phyloP scores from a whole-genome alignment of 2,113 vertebrate species.

The Phylloscopus whistleri region DNA sequence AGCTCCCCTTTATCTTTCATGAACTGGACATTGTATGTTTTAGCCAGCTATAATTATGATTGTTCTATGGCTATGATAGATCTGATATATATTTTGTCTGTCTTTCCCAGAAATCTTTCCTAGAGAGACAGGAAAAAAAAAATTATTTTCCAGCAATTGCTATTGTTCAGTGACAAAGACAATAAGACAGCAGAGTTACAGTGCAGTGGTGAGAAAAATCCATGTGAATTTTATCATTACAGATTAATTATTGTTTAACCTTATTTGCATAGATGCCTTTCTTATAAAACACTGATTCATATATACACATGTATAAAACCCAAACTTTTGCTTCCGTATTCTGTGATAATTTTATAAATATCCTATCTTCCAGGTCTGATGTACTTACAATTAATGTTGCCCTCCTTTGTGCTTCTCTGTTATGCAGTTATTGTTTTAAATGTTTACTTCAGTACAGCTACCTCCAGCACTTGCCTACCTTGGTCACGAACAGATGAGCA shows the following conservation, averaged over 20 bases:
- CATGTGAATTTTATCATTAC: neutral
- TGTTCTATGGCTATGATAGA: fast-evolving
- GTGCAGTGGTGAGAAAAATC: neutral
- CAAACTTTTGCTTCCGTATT: neutral
- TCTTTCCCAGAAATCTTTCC: neutral
- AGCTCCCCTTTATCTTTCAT: neutral
- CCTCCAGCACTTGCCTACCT: neutral
- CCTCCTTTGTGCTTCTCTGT: neutral
- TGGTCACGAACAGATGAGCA: neutral
- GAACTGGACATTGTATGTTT: neutral
- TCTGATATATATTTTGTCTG: neutral
- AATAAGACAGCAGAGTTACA: neutral
- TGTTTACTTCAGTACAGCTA: neutral
- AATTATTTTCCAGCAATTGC: neutral
- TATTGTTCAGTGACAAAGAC: neutral
- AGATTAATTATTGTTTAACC: neutral
- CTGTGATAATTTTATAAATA: neutral
- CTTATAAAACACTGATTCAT: neutral
- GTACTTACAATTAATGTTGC: neutral
- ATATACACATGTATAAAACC: neutral
- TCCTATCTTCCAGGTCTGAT: neutral
- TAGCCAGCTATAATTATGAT: neutral
- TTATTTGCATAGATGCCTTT: neutral
- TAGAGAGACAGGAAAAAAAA: neutral
- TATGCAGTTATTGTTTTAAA: neutral